These are phyloP conservation scores for Fratercula arctica DNA, from an alignment of 2,797 vertebrate species.

Conservation along the genomic window DNA sequence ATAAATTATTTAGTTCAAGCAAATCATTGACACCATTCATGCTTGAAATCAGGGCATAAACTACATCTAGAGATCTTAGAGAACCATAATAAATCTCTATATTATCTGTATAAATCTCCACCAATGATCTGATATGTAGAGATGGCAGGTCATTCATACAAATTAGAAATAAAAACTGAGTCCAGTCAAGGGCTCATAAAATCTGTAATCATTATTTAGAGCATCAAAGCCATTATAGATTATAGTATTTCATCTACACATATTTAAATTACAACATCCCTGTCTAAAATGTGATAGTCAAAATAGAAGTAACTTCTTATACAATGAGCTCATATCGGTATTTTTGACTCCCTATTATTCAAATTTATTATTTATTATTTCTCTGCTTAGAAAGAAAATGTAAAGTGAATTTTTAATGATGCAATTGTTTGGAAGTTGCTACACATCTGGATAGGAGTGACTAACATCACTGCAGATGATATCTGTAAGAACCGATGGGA, in stretches of 20 bases:
- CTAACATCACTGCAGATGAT: background rate
- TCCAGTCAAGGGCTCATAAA: background rate
- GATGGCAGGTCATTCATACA: slow-evolving; percentile 16
- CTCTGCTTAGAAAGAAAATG: background rate
- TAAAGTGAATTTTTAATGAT: background rate
- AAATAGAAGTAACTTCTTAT: background rate
- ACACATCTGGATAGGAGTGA: background rate
- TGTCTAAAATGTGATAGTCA: background rate
- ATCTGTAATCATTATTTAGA: background rate
- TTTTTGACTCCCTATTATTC: background rate
- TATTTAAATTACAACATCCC: background rate
- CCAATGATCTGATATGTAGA: slow-evolving; percentile 20
- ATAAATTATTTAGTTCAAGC: slow-evolving; percentile 33
- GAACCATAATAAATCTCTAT: slow-evolving; percentile 21
- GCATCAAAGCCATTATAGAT: background rate
- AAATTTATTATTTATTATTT: background rate
- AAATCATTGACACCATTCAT: slow-evolving; percentile 3
- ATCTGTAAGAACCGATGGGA: background rate
- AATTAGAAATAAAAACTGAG: slow-evolving; percentile 41
- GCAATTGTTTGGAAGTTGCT: background rate
- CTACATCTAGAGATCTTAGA: background rate
- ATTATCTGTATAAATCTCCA: slow-evolving; percentile 27
- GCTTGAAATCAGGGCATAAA: slow-evolving; percentile 37
- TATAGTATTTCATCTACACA: background rate
- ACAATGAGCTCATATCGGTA: background rate